Percentiles rank a stretch among this genome's conserved stretches.
phyloP scores from a whole-genome alignment of 2,113 vertebrate species.

The Thermophis baileyi region DNA sequence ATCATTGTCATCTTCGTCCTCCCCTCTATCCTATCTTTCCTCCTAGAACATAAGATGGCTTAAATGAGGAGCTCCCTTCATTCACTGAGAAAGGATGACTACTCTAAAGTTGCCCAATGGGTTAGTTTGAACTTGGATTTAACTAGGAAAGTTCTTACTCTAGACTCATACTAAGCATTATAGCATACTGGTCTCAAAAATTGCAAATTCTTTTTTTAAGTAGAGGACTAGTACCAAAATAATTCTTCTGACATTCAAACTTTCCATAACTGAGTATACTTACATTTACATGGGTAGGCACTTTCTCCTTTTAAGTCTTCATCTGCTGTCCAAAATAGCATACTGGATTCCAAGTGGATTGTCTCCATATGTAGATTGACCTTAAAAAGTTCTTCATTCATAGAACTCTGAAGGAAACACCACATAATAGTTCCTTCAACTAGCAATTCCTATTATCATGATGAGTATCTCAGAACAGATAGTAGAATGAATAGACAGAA shows the following conservation, averaged over 20 bases:
- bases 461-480: neutral
- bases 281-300: neutral
- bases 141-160: neutral
- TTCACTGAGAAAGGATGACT: neutral
- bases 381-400: neutral
- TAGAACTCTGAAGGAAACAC: neutral
- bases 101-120: neutral
- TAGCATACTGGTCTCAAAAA: neutral
- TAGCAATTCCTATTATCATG: neutral
- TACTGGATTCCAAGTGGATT: neutral
- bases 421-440: neutral
- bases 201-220: neutral
- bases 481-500: neutral
- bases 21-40: neutral
- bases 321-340: neutral
- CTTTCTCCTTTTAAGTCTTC: neutral
- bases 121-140: neutral
- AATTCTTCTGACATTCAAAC: neutral
- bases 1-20: neutral
- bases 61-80: neutral
- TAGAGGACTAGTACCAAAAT: neutral
- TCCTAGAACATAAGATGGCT: neutral
- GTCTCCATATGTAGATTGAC: neutral
- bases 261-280: neutral
- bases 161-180: neutral